Evolutionary conservation across 2,888 invertebrate genomes (phyloP).

Genomic region (Eupithecia abbreviata): DNA sequence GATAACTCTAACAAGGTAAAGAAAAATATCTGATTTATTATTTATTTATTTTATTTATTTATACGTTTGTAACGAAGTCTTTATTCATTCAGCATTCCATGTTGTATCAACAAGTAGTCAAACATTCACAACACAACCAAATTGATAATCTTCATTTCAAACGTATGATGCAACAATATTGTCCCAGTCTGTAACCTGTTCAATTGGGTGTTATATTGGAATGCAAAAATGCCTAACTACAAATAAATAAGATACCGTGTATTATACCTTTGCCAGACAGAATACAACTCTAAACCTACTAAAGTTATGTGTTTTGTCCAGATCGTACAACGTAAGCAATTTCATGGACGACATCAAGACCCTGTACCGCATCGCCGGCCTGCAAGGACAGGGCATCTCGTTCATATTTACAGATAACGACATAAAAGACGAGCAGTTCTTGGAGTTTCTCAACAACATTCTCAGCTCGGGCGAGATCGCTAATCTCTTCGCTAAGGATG

Average conservation of each 20-base stretch:
- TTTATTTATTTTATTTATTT: no score
- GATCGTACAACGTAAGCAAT: slow-evolving; percentile 90
- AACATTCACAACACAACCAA: no score
- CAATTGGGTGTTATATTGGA: background rate
- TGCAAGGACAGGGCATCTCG: slow-evolving; percentile 89
- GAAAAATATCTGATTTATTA: background rate
- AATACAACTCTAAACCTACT: background rate
- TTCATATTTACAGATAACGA: slow-evolving; percentile 97
- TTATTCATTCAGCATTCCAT: no score
- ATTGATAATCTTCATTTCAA: no score
- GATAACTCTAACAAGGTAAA: slow-evolving; percentile 91
- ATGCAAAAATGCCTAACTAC: background rate
- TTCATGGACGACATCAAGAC: slow-evolving; percentile 94
- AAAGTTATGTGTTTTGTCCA: slow-evolving; percentile 54
- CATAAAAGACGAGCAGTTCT: slow-evolving; percentile 94
- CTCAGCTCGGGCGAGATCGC: slow-evolving; percentile 95
- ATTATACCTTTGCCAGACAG: background rate
- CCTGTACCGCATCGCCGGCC: slow-evolving; percentile 91
- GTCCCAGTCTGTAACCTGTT: no score
- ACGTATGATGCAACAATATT: no score
- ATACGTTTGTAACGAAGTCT: no score
- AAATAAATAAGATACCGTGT: background rate
- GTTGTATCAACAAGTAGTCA: no score
- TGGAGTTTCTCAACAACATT: slow-evolving; percentile 95
- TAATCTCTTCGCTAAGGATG: slow-evolving; percentile 94